Evolutionary conservation across 2,113 vertebrate genomes (phyloP), one percentile per base, ranked within the genome.

Genomic region (Mesitornis unicolor): DNA sequence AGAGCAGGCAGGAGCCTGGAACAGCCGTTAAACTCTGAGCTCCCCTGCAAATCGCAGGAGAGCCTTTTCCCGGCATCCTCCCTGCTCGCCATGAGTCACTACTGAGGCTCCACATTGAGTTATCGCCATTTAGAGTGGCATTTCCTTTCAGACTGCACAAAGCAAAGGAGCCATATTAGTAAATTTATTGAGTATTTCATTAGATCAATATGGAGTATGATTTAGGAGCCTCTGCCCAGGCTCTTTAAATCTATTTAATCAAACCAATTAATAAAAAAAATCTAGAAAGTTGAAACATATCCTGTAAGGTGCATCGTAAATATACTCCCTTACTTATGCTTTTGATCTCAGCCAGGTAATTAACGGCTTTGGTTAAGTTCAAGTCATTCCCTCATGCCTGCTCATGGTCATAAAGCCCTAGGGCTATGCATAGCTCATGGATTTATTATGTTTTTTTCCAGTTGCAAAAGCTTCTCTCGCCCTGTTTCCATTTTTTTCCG

Each of bases 231-330:
- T 97, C 96, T 98, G 94, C 97, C 85, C 71, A 68, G 96, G 97
- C 98, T 98, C 98, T 98, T 98, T 98, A 98, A 98, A 98, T 98
- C 98, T 98, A 98, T 98, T 98, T 98, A 98, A 98, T 98, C 98
- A 98, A 98, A 97, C 97, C 98, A 98, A 98, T 98, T 98, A 98
- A 98, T 98, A 98, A 98, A 98, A 98, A 98, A 97, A 98, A 97
- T 90, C 95, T 83, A 98, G 97, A 97, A 98, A 98, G 97, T 96
- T 98, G 98, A 98, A 98, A 96, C 96, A 96, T 96, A 98, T 98
- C 95, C 96, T 98, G 98, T 98, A 98, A 98, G 98, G 98, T 98
- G 94, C 96, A 97, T 98, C 98, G 64, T 98, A 98, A 98, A 98
- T 98, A 98, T 96, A 97, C 93, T 98, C 96, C 95, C 95, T 98